These are phyloP conservation scores for Parazoanthus swiftii DNA, from an alignment of 92 coral and sea anemone genomes.

Conservation along the genomic window DNA sequence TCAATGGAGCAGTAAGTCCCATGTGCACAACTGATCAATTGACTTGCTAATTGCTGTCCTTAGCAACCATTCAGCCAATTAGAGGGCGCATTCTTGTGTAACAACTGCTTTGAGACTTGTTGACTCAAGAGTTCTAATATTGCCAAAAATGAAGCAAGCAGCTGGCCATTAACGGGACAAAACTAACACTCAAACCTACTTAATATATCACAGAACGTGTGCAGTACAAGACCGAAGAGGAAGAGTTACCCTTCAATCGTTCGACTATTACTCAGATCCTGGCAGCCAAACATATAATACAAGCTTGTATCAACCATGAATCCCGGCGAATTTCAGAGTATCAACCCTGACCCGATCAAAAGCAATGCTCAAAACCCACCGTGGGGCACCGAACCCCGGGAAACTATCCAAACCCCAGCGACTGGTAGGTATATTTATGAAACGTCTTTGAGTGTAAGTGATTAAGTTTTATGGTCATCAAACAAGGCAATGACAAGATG, in stretches of 20 bases:
- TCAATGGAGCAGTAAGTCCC: not conserved
- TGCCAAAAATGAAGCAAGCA: slow-evolving; percentile 1
- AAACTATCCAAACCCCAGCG: slow-evolving; percentile 59
- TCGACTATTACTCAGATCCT: not conserved
- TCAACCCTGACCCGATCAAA: slow-evolving; percentile 56
- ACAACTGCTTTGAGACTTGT: not conserved
- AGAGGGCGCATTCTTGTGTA: slow-evolving; percentile 21
- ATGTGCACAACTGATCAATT: not conserved
- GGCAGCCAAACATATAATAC: too few relatives aligned
- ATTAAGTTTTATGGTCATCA: not conserved
- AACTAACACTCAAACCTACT: not conserved
- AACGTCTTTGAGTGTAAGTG: not conserved
- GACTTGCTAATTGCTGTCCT: slow-evolving; percentile 23
- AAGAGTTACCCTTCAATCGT: not conserved
- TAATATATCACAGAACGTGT: not conserved
- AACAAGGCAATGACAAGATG: too few relatives aligned
- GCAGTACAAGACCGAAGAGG: not conserved
- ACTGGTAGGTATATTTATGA: slow-evolving; percentile 45
- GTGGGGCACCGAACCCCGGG: slow-evolving; percentile 88
- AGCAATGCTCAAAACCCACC: slow-evolving; percentile 88
- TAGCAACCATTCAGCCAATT: slow-evolving; percentile 38
- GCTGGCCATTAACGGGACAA: not conserved
- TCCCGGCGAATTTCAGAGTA: not conserved
- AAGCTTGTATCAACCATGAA: not conserved
- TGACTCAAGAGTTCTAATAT: not conserved